Percentiles rank a stretch among this genome's conserved stretches.
These are phyloP conservation scores for Eulimnadia texana DNA, from an alignment of 1,140 invertebrate species.

Conservation along the genomic window DNA sequence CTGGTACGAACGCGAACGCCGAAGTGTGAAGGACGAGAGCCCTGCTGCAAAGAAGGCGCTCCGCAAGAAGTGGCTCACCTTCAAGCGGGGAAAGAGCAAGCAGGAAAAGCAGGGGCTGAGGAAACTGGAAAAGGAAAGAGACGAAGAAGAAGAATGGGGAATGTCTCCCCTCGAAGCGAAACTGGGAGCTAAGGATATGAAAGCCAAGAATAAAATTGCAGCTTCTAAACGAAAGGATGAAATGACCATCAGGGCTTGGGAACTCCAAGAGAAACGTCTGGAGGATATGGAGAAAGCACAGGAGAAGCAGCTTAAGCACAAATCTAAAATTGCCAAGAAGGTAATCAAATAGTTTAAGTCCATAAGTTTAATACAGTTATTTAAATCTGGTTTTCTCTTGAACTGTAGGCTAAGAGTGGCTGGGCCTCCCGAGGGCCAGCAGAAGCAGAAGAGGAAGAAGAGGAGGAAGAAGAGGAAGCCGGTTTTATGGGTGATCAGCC, in stretches of 20 bases:
- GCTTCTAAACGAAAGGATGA: neutral
- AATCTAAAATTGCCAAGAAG: neutral
- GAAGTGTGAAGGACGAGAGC: neutral
- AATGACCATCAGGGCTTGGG: neutral
- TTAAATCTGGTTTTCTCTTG: no score
- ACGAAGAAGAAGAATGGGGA: neutral
- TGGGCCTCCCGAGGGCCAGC: no score
- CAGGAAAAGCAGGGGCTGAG: neutral
- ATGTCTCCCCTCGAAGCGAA: neutral
- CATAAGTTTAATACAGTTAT: no score
- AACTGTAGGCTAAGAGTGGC: no score
- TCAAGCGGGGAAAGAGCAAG: neutral
- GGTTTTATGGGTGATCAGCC: neutral
- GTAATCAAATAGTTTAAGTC: neutral
- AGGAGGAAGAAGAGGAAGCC: neutral
- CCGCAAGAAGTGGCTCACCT: conserved; percentile 3
- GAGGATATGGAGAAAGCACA: neutral
- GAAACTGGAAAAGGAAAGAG: neutral
- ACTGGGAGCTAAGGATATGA: neutral
- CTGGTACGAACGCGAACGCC: conserved; percentile 4
- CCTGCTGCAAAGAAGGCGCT: conserved; percentile 1
- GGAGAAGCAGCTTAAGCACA: neutral
- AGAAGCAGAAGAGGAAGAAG: neutral
- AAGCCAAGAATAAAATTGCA: neutral
- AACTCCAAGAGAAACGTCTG: neutral